Evolutionary conservation across 2,888 invertebrate genomes (phyloP).

Genomic region (Cephus pulcher): DNA sequence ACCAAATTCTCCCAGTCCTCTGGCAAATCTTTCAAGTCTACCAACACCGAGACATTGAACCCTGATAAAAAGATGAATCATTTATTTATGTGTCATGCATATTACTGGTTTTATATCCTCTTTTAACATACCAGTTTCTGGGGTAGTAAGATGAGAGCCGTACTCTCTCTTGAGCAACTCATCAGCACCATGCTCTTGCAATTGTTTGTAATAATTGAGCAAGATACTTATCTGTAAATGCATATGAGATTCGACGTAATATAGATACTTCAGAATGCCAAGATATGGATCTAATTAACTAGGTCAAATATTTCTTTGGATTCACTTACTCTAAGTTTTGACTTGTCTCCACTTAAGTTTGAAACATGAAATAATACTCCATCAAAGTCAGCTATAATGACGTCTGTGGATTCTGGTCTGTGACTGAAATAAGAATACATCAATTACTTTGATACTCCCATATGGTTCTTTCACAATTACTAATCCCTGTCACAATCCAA

Average conservation of each 20-base stretch:
- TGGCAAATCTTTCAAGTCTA: slow-evolving; percentile 94
- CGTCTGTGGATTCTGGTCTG: slow-evolving; percentile 96
- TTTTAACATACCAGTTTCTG: slow-evolving; percentile 82
- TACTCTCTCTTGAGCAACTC: slow-evolving; percentile 94
- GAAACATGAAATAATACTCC: slow-evolving; percentile 98
- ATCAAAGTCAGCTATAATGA: slow-evolving; percentile 97
- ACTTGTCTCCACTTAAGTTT: slow-evolving; percentile 95
- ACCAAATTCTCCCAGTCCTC: slow-evolving; percentile 89
- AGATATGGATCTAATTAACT: slow-evolving; percentile 11
- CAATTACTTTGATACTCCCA: background rate
- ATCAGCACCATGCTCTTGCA: slow-evolving; percentile 98
- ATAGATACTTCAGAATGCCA: slow-evolving; percentile 1
- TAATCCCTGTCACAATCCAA: too few species aligned
- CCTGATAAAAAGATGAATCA: slow-evolving; percentile 69
- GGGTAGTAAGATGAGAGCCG: slow-evolving; percentile 82
- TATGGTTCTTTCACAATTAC: background rate
- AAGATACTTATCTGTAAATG: slow-evolving; percentile 91
- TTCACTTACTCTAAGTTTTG: slow-evolving; percentile 91
- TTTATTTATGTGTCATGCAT: background rate
- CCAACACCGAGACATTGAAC: slow-evolving; percentile 93
- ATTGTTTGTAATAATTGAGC: slow-evolving; percentile 97
- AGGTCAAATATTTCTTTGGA: slow-evolving; percentile 1
- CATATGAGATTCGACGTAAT: background rate
- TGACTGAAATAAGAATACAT: slow-evolving; percentile 74
- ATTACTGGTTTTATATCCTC: background rate